These are phyloP conservation scores for Apostichopus californicus DNA, from an alignment of 35 echinoderm and acorn worm genomes.

Conservation along the genomic window DNA sequence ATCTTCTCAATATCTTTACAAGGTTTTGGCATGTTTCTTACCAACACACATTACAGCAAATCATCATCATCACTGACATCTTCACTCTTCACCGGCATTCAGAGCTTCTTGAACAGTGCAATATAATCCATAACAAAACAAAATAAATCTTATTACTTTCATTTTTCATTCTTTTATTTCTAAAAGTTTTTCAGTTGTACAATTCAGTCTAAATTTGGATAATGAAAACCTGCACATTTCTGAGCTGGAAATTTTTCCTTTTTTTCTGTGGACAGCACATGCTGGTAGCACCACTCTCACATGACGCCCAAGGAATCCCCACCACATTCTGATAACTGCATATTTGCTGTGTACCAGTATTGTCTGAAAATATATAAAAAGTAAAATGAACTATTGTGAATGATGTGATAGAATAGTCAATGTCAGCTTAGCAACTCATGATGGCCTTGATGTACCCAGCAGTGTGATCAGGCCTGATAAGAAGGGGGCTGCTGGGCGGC, in stretches of 20 bases:
- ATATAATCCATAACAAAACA: no score
- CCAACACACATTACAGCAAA: no score
- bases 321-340: slow-evolving; percentile 37
- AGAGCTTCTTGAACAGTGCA: no score
- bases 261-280: slow-evolving; percentile 24
- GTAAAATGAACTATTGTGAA: not conserved
- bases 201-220: slow-evolving; percentile 7
- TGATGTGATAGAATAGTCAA: not conserved
- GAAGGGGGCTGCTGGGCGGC: not conserved
- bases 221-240: slow-evolving; percentile 34
- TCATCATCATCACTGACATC: no score
- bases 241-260: slow-evolving; percentile 30
- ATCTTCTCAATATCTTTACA: no score
- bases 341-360: slow-evolving; percentile 10
- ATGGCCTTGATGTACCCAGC: not conserved
- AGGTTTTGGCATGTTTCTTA: no score
- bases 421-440: not conserved
- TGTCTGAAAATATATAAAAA: slow-evolving; percentile 34
- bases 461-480: not conserved
- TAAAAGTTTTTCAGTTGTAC: not conserved
- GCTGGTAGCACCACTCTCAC: slow-evolving; percentile 53
- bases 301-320: slow-evolving; percentile 43
- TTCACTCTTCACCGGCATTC: no score
- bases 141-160: not conserved
- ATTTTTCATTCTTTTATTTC: no score